Percentiles rank a stretch among this genome's conserved stretches.
phyloP scores from a whole-genome alignment of 2,888 invertebrate genomes.

The Pyralis farinalis region DNA sequence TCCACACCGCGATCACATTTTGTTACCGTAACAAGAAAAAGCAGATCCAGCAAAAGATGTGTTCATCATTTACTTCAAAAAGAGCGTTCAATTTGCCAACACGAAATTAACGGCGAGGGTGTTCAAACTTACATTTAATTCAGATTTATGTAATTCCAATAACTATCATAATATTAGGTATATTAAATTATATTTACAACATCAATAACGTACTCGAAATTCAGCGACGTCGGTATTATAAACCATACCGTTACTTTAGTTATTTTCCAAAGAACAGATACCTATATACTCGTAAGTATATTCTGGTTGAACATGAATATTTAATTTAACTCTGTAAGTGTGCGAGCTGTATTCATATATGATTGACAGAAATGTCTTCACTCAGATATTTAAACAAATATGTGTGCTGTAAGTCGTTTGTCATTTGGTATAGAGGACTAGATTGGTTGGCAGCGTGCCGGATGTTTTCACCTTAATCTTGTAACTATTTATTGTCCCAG shows the following conservation, averaged over 20 bases:
- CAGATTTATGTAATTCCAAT: conserved; percentile 8
- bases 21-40: conserved; percentile 14
- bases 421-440: too few species aligned
- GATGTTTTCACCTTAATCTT: too few species aligned
- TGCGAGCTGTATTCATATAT: too few species aligned
- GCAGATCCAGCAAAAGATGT: conserved; percentile 20
- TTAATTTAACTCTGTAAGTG: too few species aligned
- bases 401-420: too few species aligned
- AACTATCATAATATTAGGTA: conserved; percentile 16
- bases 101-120: conserved; percentile 41
- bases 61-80: conserved; percentile 39
- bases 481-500: conserved; percentile 13
- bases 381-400: too few species aligned
- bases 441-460: too few species aligned
- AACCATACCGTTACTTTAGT: too few species aligned
- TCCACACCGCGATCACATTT: conserved; percentile 8
- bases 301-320: too few species aligned
- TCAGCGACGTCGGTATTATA: conserved; percentile 5
- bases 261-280: too few species aligned
- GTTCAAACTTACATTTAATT: conserved; percentile 4
- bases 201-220: conserved; percentile 20
- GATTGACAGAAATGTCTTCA: too few species aligned
- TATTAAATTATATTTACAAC: conserved; percentile 29
- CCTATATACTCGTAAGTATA: too few species aligned
- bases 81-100: conserved; percentile 49